Evolutionary conservation across 2,113 vertebrate species (phyloP).

Genomic region (Ameiurus melas): DNA sequence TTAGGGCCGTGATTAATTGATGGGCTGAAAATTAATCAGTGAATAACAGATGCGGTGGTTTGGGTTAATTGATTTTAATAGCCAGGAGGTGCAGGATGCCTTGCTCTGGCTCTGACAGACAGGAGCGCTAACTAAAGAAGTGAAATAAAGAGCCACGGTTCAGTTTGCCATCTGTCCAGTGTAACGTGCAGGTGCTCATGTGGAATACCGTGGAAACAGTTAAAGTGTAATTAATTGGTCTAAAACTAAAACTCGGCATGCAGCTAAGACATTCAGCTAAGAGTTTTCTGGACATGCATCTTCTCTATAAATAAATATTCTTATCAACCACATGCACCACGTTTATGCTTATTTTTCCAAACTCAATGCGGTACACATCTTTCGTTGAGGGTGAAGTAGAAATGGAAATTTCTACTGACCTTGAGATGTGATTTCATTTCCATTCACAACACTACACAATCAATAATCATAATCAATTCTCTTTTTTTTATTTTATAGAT

Average conservation of each 20-base stretch:
- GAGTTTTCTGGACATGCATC: neutral
- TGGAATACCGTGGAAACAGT: neutral
- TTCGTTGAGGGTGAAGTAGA: neutral
- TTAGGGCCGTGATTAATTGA: slow-evolving; percentile 38
- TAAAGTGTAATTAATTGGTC: neutral
- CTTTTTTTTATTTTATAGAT: neutral
- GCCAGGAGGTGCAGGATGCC: neutral
- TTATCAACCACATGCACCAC: neutral
- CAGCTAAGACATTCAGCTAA: slow-evolving; percentile 55
- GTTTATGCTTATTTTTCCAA: neutral
- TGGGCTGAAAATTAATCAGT: slow-evolving; percentile 21
- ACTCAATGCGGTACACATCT: neutral
- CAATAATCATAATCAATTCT: neutral
- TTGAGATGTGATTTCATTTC: too few species aligned
- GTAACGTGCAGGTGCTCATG: neutral
- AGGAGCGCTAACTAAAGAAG: slow-evolving; percentile 27
- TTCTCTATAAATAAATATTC: neutral
- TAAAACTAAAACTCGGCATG: too few species aligned
- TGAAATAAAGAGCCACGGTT: slow-evolving; percentile 36
- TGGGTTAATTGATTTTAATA: slow-evolving; percentile 47
- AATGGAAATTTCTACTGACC: neutral
- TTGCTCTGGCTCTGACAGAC: slow-evolving; percentile 9
- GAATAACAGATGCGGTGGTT: slow-evolving; percentile 45
- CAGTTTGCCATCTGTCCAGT: slow-evolving; percentile 39
- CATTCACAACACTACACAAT: neutral